Conservation (phyloP, 2,888 invertebrate species). For the Oscheius sp. region DNA sequence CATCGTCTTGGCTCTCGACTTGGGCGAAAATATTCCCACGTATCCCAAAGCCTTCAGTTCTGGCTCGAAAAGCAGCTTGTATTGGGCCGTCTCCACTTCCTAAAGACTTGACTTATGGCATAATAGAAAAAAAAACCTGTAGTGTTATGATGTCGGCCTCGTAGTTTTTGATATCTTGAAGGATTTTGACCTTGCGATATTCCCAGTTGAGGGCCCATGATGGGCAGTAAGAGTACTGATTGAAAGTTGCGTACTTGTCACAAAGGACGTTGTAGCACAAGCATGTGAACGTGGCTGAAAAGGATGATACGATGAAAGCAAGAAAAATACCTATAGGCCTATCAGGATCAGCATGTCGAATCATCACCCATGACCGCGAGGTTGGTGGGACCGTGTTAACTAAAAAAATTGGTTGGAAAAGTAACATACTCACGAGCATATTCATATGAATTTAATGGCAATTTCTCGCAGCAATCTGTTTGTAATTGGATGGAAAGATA, state of each 20-base stretch:
- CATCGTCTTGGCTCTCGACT: constrained; percentile 98
- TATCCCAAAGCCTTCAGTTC: constrained; percentile 88
- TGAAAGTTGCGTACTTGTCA: constrained; percentile 97
- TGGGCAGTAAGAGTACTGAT: constrained; percentile 98
- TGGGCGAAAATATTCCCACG: constrained; percentile 88
- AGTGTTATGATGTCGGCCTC: constrained; percentile 96
- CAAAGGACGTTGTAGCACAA: constrained; percentile 99
- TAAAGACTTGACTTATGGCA: constrained; percentile 75
- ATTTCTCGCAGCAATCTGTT: neutral
- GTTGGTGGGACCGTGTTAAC: constrained; percentile 65
- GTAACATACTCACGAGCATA: neutral
- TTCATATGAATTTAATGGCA: neutral
- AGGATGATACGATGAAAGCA: neutral
- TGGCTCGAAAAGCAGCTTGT: constrained; percentile 93
- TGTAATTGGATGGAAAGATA: neutral
- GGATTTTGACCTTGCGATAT: constrained; percentile 94
- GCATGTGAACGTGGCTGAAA: constrained; percentile 83
- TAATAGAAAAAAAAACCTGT: constrained; percentile 75
- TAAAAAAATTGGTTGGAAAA: constrained; percentile 44
- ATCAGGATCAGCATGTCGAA: constrained; percentile 65
- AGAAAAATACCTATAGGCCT: constrained; percentile 63
- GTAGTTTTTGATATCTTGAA: constrained; percentile 91
- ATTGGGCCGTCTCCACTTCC: constrained; percentile 99
- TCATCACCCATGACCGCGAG: constrained; percentile 65
- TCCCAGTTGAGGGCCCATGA: constrained; percentile 99